phyloP scores from a whole-genome alignment of 2,797 vertebrate genomes.

The Pelodytes ibericus region DNA sequence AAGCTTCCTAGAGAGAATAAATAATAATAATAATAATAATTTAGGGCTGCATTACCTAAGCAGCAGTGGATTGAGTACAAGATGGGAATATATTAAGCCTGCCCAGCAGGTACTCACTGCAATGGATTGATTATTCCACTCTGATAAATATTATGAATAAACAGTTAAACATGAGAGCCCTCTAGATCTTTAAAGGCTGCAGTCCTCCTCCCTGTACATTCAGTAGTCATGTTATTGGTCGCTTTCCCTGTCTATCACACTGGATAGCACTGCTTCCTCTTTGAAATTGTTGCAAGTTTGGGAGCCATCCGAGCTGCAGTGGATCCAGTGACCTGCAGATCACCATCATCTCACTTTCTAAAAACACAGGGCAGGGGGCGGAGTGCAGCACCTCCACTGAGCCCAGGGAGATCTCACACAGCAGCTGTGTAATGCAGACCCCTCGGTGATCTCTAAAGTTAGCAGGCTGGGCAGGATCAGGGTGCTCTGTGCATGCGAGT shows the following conservation, averaged over 20 bases:
- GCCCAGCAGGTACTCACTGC: no score
- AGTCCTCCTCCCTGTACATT: no score
- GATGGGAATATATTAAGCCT: no score
- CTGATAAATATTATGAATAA: neutral
- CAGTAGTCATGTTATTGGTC: no score
- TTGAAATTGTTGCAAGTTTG: slow-evolving; percentile 47
- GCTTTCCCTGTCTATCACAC: slow-evolving; percentile 42
- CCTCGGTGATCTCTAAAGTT: slow-evolving; percentile 22
- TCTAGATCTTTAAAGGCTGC: neutral
- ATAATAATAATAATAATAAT: no score
- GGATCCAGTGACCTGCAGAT: neutral
- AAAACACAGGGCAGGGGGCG: no score
- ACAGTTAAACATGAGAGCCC: neutral
- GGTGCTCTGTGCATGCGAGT: slow-evolving; percentile 16
- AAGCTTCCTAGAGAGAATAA: no score
- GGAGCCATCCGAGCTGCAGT: slow-evolving; percentile 6
- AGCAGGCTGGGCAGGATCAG: neutral
- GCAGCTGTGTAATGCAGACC: slow-evolving; percentile 3
- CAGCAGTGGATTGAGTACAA: no score
- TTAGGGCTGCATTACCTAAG: no score
- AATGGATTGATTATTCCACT: neutral
- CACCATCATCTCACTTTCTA: no score
- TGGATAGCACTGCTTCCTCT: slow-evolving; percentile 54
- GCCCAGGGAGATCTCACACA: neutral
- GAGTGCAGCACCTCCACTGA: neutral